Evolutionary conservation across 2,888 invertebrate species (phyloP), one percentile per base, ranked within the genome.

Genomic region (Rugalucina vietnamica): DNA sequence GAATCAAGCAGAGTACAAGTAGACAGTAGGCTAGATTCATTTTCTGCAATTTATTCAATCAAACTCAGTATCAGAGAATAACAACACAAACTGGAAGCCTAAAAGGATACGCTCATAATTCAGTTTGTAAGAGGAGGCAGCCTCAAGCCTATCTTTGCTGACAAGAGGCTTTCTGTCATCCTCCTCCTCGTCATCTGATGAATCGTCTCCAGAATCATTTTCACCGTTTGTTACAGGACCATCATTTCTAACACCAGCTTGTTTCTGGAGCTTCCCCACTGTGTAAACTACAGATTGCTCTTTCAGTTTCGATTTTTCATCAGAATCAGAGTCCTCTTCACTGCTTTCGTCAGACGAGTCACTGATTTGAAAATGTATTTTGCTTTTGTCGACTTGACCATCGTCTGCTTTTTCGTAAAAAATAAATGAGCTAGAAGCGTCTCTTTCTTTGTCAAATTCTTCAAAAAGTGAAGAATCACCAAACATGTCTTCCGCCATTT

Each of bases 361-460:
- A 18, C 88, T 90, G 14, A 84, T 70, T 69, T 85, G 89, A 85
- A 92, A 91, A 43, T 90, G 57, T 72, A 90, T 90, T 85, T 83
- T 89, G 78, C 91, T 91, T 39, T 77, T 84, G 76, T 91, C 90
- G 79, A 86, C 85, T 54, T 57, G 65, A 1, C 90, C 90, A 24
- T 85, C 83, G 8, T 88, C 88, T 54, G 89, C 88, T 54, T 82
- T 88, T 32, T 91, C 90, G 71, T 88, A 91, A 50, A 89, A 85
- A 74, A 92, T 91, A 81, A 92, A 92, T 8, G 90, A 90, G n/a
- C 89, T 87, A 32, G 89, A 83, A 8, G 91, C 85, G 27, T 91
- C 89, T 34, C 93, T 84, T 29, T 92, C 92, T 84, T 90, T 92
- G 34, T 94, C 93, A 89, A 94, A 94, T 86, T 93, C 94, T 0